phyloP scores from a whole-genome alignment of 2,113 vertebrate species.

The Pipra filicauda region DNA sequence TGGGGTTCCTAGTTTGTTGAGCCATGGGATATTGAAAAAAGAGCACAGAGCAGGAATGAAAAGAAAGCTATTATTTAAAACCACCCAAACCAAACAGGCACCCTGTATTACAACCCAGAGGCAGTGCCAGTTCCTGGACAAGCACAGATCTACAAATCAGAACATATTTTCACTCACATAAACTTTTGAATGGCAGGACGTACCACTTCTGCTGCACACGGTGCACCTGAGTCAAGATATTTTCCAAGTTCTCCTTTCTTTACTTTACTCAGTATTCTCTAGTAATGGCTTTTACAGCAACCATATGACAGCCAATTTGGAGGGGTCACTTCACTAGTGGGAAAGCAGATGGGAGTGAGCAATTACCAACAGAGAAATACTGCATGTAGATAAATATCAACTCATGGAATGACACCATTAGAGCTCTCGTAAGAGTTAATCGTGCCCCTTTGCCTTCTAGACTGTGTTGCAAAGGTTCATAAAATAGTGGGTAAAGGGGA shows the following conservation, averaged over 20 bases:
- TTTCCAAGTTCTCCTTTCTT: not conserved
- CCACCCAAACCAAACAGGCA: not conserved
- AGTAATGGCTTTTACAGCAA: not conserved
- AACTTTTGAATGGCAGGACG: not conserved
- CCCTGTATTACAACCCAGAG: rapidly evolving
- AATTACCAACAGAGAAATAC: not conserved
- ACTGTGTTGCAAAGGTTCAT: not conserved
- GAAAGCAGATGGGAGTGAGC: not conserved
- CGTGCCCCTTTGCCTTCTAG: not conserved
- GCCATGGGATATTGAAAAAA: not conserved
- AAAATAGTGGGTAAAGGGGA: slow-evolving; percentile 20
- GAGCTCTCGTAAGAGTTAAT: not conserved
- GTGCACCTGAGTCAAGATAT: not conserved
- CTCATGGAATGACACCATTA: slow-evolving; percentile 2
- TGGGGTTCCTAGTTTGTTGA: not conserved
- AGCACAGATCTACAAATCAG: not conserved
- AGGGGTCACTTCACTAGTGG: not conserved
- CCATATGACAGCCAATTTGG: not conserved
- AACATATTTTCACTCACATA: not conserved
- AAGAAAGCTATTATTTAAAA: not conserved
- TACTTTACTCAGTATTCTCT: not conserved
- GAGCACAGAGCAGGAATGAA: not conserved
- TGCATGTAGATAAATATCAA: slow-evolving; percentile 5
- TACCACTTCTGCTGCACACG: not conserved
- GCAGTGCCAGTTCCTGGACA: not conserved